Percentiles rank a stretch among this genome's conserved stretches.
These are phyloP conservation scores for Nephrotoma guestfalica DNA, from an alignment of 2,888 invertebrate species.

Conservation along the genomic window DNA sequence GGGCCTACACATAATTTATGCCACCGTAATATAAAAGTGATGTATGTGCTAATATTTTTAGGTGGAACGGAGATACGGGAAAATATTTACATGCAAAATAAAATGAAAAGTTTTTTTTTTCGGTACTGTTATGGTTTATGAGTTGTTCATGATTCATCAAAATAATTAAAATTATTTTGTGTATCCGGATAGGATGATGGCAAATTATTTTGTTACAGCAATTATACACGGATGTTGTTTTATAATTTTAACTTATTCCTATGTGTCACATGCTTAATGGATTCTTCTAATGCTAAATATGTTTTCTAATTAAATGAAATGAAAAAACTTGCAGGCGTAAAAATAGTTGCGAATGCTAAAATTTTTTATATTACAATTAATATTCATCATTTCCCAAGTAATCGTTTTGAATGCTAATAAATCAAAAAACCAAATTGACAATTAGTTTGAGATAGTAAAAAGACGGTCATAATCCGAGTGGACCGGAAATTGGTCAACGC, in stretches of 20 bases:
- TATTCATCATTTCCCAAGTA: too few species aligned
- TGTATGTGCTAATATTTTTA: not conserved
- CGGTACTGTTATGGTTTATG: not conserved
- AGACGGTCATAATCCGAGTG: too few species aligned
- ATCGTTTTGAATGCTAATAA: too few species aligned
- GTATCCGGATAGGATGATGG: not conserved
- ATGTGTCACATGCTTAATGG: not conserved
- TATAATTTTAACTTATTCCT: not conserved
- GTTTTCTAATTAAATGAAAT: too few species aligned
- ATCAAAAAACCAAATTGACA: too few species aligned
- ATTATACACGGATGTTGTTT: not conserved
- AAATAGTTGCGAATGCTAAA: too few species aligned
- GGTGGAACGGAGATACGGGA: not conserved
- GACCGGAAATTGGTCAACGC: too few species aligned
- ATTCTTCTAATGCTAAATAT: not conserved
- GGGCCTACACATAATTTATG: not conserved
- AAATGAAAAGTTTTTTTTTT: not conserved
- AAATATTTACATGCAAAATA: not conserved
- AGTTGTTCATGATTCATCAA: not conserved
- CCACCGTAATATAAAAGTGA: not conserved
- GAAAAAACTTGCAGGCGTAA: too few species aligned
- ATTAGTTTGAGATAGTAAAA: too few species aligned
- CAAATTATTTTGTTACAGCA: not conserved
- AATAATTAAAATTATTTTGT: not conserved
- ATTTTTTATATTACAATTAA: too few species aligned